Base-by-base conservation (phyloP, 1,140 invertebrate species). In the Ruditapes philippinarum region DNA sequence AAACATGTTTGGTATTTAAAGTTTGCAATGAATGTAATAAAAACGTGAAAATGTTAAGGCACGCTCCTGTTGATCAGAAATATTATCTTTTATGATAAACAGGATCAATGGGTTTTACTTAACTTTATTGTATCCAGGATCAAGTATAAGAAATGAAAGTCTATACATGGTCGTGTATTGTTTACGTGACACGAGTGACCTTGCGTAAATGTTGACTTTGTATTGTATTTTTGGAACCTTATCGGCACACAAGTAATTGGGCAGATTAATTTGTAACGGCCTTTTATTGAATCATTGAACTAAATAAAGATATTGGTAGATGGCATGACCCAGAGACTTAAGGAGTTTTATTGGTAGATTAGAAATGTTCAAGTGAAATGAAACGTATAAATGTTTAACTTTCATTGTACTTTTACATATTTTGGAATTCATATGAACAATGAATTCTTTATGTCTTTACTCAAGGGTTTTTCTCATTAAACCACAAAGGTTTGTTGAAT, bases 151-250 rank as follows among this genome's bases (percentile, higher is more conserved):
- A 70, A 40, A 40, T 70, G 65, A 70, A 70, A 70, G n/a, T 70
- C 28, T 70, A 70, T 70, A 70, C 33, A 70, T 28, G 65, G 38
- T 38, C 36, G 65, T 38, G 19, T 36, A 40, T 38, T 70, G 36
- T 70, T 70, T 36, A 70, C 36, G 33, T 70, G 65, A 70, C 65
- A 70, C 65, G 65, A 33, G 65, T 40, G 65, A 70, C 65, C 65
- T 17, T 38, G 33, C 4, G 65, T 70, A 70, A 70, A 70, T 70
- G 65, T 70, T 70, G 65, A 70, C 65, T 70, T 70, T 70, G 65
- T 38, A 70, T 70, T 70, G 65, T 70, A 40, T 70, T 70, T 65
- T 70, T 38, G 33, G 65, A 70, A 70, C 65, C 28, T 70, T 70
- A 70, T 70, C 65, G 4, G 22, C 19, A 70, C 22, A 19, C 3